Evolutionary conservation across 2,888 invertebrate species (phyloP), one percentile per base, ranked within the genome.

Genomic region (Acleris laterana): DNA sequence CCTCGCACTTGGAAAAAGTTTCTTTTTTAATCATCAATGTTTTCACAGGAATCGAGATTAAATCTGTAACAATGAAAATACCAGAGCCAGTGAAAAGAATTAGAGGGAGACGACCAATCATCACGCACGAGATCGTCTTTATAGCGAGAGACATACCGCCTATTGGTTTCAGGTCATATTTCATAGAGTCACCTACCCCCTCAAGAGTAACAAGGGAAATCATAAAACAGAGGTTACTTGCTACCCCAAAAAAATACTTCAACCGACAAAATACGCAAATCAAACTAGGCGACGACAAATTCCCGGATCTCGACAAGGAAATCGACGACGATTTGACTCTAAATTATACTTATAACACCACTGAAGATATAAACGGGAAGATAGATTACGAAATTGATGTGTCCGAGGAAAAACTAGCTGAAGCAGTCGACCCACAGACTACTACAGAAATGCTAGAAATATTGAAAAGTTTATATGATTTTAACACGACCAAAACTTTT

Each of bases 61-160:
- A 94, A 0, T 81, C 93, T 67, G 94, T 96, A 71, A 73, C 95
- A 5, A 88, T 96, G 0, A 94, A 95, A 0, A 91, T 97, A 58
- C 94, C 96, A 0, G 77, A 86, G 0, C 71, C 93, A 0, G 89
- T 97, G 0, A 68, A 84, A 16, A 79, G 96, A 1, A 81, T 84
- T 0, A 95, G 94, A 55, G 87, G 96, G 50, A 70, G 78, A 0
- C 94, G 6, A 17, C 1, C 95, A 22, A 77, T 71, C 1, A 95
- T 96, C 0, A 87, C 85, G 3, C 88, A 92, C 63, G 97, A 98
- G 72, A 81, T 97, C 0, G 90, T 97, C 0, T 97, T 98, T 77
- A 75, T 93, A 20, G 96, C 96, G 0, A 77, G 81, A 13, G 82
- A 94, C 28, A 63, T 97, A 0, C 96, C 97, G 0, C 93, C 97